phyloP scores from a whole-genome alignment of 2,797 vertebrate species.

The Rallus crepitans region DNA sequence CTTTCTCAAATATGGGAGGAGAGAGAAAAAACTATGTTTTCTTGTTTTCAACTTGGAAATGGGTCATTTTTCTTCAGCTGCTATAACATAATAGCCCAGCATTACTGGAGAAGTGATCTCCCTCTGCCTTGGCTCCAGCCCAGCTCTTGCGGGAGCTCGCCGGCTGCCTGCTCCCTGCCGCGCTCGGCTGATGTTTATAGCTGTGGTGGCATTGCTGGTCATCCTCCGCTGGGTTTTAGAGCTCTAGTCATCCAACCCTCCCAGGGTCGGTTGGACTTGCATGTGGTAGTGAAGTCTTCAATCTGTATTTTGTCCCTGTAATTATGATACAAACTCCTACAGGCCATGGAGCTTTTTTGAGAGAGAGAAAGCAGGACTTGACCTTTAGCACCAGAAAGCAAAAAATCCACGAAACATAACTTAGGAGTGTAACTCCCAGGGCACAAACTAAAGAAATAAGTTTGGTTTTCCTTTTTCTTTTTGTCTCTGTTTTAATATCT shows the following conservation, averaged over 20 bases:
- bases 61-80: conserved; percentile 27
- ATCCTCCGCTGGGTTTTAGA: neutral
- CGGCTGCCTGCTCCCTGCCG: neutral
- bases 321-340: neutral
- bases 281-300: neutral
- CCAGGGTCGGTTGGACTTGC: neutral
- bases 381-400: neutral
- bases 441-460: neutral
- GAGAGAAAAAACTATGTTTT: neutral
- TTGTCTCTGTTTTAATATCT: neutral
- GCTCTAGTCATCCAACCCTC: neutral
- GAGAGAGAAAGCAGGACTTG: neutral
- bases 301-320: conserved; percentile 23
- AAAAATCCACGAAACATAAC: neutral
- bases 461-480: neutral
- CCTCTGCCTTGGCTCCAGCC: conserved; percentile 25
- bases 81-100: neutral
- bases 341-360: rapidly evolving
- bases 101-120: neutral
- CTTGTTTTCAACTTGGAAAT: neutral
- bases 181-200: neutral
- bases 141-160: neutral
- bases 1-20: neutral
- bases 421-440: neutral
- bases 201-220: neutral